Percentiles rank a stretch among this genome's conserved stretches.
Evolutionary conservation across 1,140 invertebrate species (phyloP).

Genomic region (Philopotamus ludificatus): DNA sequence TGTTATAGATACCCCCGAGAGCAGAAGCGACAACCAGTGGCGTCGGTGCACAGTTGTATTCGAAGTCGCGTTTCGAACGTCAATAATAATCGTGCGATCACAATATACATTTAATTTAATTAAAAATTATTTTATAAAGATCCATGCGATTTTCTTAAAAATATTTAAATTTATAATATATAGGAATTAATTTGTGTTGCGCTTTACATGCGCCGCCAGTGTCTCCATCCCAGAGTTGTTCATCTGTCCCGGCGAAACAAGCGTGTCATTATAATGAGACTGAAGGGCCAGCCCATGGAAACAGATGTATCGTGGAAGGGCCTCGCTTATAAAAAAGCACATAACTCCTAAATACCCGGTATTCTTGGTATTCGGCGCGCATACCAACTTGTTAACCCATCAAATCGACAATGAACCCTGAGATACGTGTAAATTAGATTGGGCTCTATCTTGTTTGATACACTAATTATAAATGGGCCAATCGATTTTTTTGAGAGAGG

Average conservation of each 20-base stretch:
- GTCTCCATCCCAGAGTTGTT: constrained; percentile 11
- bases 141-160: neutral
- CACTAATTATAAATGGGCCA: constrained; percentile 29
- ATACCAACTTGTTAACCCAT: constrained; percentile 7
- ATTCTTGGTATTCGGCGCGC: constrained; percentile 19
- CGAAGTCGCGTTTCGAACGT: too few relatives aligned
- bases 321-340: constrained; percentile 4
- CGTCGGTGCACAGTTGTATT: too few relatives aligned
- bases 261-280: constrained; percentile 33
- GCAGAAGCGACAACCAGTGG: too few relatives aligned
- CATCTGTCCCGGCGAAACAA: constrained; percentile 26
- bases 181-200: too few relatives aligned
- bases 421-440: constrained; percentile 29
- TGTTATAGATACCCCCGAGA: constrained; percentile 7
- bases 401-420: constrained; percentile 6
- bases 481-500: neutral
- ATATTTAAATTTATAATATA: neutral
- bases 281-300: constrained; percentile 21
- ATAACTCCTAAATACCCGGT: constrained; percentile 30
- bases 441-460: constrained; percentile 24
- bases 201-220: constrained; percentile 19
- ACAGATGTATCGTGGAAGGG: constrained; percentile 26
- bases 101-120: neutral
- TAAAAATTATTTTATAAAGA: neutral
- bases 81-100: too few relatives aligned